A percentile compares a stretch with the other conserved stretches of the same genome.
Evolutionary conservation across 2,797 vertebrate genomes (phyloP).

Genomic region (Pteronotus mesoamericanus): DNA sequence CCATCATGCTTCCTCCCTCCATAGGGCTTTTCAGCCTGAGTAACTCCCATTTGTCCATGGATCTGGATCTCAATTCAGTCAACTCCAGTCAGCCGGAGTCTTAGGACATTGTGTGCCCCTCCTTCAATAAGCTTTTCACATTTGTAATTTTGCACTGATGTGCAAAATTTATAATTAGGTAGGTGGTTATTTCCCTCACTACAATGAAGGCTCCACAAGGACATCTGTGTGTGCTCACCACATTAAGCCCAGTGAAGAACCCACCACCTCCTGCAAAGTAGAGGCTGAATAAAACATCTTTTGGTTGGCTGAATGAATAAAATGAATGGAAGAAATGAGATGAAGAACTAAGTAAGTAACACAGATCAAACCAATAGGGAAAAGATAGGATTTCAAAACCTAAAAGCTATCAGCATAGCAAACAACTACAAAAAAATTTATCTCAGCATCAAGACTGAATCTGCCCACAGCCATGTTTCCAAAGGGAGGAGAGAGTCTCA

Average conservation of each 20-base stretch:
- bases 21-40: not conserved
- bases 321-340: not conserved
- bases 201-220: not conserved
- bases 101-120: not conserved
- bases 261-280: not conserved
- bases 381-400: constrained; percentile 2
- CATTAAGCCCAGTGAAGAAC: not conserved
- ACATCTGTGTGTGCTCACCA: not conserved
- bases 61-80: not conserved
- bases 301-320: not conserved
- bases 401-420: not conserved
- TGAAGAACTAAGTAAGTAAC: not conserved
- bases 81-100: not conserved
- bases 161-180: not conserved
- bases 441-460: not conserved
- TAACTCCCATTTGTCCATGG: not conserved
- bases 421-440: constrained; percentile 11
- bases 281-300: not conserved
- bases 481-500: not conserved
- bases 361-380: not conserved
- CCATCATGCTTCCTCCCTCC: not conserved
- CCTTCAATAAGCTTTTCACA: not conserved
- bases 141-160: not conserved
- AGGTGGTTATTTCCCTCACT: not conserved
- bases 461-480: not conserved